These are phyloP conservation scores for Octodon degus DNA, from an alignment of 2,113 vertebrate species.

Conservation along the genomic window DNA sequence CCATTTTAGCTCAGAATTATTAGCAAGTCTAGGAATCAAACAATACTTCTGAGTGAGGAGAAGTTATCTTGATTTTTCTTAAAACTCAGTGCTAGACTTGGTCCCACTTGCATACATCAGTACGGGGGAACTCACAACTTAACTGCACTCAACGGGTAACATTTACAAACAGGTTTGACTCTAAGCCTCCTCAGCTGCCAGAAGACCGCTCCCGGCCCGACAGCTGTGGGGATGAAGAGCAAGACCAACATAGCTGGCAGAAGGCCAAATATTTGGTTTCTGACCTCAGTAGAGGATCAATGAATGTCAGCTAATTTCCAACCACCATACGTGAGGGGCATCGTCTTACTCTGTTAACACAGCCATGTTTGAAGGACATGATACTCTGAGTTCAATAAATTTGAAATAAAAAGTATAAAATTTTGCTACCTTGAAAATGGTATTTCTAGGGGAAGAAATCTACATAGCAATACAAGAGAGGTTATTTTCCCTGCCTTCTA, in stretches of 20 bases:
- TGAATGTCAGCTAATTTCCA: slow-evolving; percentile 66
- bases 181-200: slow-evolving; percentile 57
- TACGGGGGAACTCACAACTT: neutral
- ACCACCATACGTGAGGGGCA: slow-evolving; percentile 36
- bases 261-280: slow-evolving; percentile 67
- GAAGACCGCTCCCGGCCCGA: neutral
- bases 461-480: neutral
- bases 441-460: neutral
- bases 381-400: slow-evolving; percentile 47
- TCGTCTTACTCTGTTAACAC: slow-evolving; percentile 22
- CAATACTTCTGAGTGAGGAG: neutral
- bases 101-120: neutral
- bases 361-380: slow-evolving; percentile 29
- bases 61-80: slow-evolving; percentile 11
- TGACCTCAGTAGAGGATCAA: slow-evolving; percentile 47
- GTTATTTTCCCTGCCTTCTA: neutral
- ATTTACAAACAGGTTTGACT: slow-evolving; percentile 53
- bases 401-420: slow-evolving; percentile 49
- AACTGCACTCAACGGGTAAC: slow-evolving; percentile 28
- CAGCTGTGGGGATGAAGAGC: slow-evolving; percentile 62
- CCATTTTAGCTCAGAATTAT: slow-evolving; percentile 26
- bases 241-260: slow-evolving; percentile 55
- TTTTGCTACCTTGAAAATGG: slow-evolving; percentile 12
- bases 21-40: neutral
- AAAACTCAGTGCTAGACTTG: slow-evolving; percentile 49